phyloP scores from a whole-genome alignment of 2,113 vertebrate genomes.

The Rhabdomys dilectus region DNA sequence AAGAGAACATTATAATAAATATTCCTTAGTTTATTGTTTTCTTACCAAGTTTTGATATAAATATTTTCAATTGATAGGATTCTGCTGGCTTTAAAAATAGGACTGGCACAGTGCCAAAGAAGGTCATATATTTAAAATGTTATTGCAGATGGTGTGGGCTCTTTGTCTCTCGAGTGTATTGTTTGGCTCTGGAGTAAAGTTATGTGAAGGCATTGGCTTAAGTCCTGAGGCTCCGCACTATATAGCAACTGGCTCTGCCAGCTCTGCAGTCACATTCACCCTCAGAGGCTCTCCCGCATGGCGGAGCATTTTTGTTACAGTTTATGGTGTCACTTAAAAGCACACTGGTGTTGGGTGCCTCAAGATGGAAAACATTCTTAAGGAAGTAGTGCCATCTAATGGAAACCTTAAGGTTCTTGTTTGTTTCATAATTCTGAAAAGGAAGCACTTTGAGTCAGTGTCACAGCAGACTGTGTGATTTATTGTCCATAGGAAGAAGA shows the following conservation, averaged over 20 bases:
- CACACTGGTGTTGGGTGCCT: not conserved
- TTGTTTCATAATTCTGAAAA: slow-evolving; percentile 46
- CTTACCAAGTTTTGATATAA: slow-evolving; percentile 80
- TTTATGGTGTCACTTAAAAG: not conserved
- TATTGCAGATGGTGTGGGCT: slow-evolving; percentile 87
- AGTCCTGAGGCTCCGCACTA: slow-evolving; percentile 69
- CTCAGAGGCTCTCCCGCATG: not conserved
- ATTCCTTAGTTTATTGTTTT: slow-evolving; percentile 70
- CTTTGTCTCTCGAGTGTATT: slow-evolving; percentile 87
- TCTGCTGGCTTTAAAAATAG: slow-evolving; percentile 88
- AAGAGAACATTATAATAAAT: not conserved
- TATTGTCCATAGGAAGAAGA: slow-evolving; percentile 92
- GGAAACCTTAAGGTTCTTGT: slow-evolving; percentile 65
- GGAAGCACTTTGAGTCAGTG: not conserved
- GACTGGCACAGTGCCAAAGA: slow-evolving; percentile 86
- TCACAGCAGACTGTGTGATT: slow-evolving; percentile 63
- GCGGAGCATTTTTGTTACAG: not conserved
- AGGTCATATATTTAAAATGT: slow-evolving; percentile 85
- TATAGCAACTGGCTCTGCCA: slow-evolving; percentile 69
- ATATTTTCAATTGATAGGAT: slow-evolving; percentile 82
- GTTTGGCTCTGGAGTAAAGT: slow-evolving; percentile 85
- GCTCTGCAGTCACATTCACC: not conserved
- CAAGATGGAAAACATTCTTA: slow-evolving; percentile 62
- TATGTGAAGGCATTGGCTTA: slow-evolving; percentile 84
- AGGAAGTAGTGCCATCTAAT: slow-evolving; percentile 51